Base-by-base conservation (phyloP, 2,797 vertebrate species). In the Sebastes dallii region DNA sequence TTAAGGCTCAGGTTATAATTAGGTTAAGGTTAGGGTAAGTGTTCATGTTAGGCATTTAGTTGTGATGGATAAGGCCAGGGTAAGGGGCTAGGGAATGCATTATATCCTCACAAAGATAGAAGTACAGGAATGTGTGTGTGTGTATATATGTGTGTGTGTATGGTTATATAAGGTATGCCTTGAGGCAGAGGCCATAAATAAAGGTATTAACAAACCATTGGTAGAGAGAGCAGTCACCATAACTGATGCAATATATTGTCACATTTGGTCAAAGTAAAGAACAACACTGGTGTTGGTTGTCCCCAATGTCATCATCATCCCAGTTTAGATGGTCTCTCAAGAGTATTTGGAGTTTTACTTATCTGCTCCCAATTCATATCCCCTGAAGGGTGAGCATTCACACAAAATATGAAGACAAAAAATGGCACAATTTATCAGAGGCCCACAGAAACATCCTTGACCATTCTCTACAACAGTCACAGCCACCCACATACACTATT, bases 121-220 rank as follows among this genome's bases (percentile, higher is more conserved):
- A 62, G 29, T 12, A 62, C 3, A 6, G 60, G 20, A 18, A 13
- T 46, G 36, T 66, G 64, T 46, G 36, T 65, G 36, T 58, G 46
- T 36, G 3, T 25, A 13, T 56, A 7, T 56, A 3, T 27, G 54
- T 25, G 32, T 75, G 52, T 77, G 54, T 77, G 70, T 62, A 36
- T 39, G 66, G 56, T 77, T 79, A 77, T 77, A 64, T 77, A 84
- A 83, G 76, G n/a, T 52, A 76, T 77, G 75, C 74, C 81, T 78
- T 10, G 54, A 84, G 77, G 79, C 68, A 76, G 71, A 46, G 34
- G 46, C 61, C 58, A 78, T 85, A 81, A 81, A 88, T 81, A 79
- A 79, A 84, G 64, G n/a, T 50, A 64, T 62, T 71, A 79, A 73
- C 54, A 80, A 66, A 64, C 30, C 60, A 54, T 69, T 39, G 36